phyloP scores from a whole-genome alignment of 2,888 invertebrate species.

The Epinotia nisella region DNA sequence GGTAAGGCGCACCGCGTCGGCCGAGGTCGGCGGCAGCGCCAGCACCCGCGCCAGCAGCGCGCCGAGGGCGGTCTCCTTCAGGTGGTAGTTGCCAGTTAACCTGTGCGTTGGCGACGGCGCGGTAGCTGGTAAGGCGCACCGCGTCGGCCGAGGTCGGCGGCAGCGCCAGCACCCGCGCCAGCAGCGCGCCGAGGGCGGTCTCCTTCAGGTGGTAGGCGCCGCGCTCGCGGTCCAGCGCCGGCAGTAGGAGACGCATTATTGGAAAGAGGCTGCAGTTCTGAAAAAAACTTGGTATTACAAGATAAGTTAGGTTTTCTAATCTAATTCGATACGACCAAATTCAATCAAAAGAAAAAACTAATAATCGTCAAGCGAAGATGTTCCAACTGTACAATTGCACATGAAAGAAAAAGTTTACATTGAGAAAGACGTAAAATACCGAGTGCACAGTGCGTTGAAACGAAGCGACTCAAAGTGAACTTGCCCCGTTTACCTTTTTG shows the following conservation, averaged over 20 bases:
- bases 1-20: too few species aligned
- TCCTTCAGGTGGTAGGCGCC: slow-evolving; percentile 94
- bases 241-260: slow-evolving; percentile 91
- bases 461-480: too few species aligned
- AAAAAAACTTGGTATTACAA: slow-evolving; percentile 52
- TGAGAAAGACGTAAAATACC: background rate
- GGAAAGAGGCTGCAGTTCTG: slow-evolving; percentile 87
- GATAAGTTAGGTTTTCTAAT: background rate
- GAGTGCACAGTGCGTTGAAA: too few species aligned
- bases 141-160: slow-evolving; percentile 85
- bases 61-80: slow-evolving; percentile 91
- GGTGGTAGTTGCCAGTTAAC: slow-evolving; percentile 87
- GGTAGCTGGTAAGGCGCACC: slow-evolving; percentile 70
- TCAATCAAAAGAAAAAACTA: too few species aligned
- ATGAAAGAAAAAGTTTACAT: too few species aligned
- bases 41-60: slow-evolving; percentile 90
- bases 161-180: slow-evolving; percentile 91
- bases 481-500: slow-evolving; percentile 66
- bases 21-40: slow-evolving; percentile 72
- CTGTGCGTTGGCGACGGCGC: slow-evolving; percentile 74
- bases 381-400: too few species aligned
- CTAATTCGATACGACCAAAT: too few species aligned
- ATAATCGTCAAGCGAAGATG: too few species aligned
- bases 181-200: slow-evolving; percentile 88
- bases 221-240: slow-evolving; percentile 91